Percentiles rank a stretch among this genome's conserved stretches.
Evolutionary conservation across 2,797 vertebrate species (phyloP).

Genomic region (Oreochromis grahami): DNA sequence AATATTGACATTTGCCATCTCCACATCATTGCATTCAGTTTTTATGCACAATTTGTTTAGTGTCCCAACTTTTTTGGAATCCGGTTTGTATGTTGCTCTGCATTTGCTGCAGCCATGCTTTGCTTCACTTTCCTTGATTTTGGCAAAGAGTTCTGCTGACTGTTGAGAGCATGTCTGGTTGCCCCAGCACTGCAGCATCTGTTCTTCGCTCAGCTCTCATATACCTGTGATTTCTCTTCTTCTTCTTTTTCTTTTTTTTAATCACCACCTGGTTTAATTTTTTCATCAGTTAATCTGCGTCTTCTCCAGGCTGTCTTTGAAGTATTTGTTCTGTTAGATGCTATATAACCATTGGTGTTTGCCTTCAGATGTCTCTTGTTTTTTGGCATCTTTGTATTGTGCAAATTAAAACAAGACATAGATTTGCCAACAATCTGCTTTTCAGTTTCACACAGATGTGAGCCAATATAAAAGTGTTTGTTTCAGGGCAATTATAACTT

Average conservation of each 20-base stretch:
- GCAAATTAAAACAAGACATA: background rate
- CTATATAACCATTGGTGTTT: background rate
- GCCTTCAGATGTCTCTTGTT: background rate
- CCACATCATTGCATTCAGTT: too few species aligned
- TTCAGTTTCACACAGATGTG: background rate
- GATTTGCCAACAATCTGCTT: background rate
- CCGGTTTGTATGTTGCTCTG: too few species aligned
- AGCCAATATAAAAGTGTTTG: background rate
- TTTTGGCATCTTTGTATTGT: background rate
- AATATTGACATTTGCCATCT: too few species aligned
- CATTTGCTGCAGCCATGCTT: conserved; percentile 22
- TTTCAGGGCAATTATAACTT: background rate
- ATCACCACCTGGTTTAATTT: background rate
- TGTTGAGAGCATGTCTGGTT: background rate
- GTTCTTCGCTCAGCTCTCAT: background rate
- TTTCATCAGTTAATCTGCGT: background rate
- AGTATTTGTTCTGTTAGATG: background rate
- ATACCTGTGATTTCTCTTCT: background rate
- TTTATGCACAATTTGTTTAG: too few species aligned
- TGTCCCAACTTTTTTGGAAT: too few species aligned
- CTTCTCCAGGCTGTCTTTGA: background rate
- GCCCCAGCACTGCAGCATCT: conserved; percentile 17
- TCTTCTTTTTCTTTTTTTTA: background rate
- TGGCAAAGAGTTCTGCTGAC: conserved; percentile 10
- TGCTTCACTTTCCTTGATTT: conserved; percentile 31